A percentile compares a stretch with the other conserved stretches of the same genome.
Evolutionary conservation across 1,140 invertebrate species (phyloP).

Genomic region (Liolophura sinensis): DNA sequence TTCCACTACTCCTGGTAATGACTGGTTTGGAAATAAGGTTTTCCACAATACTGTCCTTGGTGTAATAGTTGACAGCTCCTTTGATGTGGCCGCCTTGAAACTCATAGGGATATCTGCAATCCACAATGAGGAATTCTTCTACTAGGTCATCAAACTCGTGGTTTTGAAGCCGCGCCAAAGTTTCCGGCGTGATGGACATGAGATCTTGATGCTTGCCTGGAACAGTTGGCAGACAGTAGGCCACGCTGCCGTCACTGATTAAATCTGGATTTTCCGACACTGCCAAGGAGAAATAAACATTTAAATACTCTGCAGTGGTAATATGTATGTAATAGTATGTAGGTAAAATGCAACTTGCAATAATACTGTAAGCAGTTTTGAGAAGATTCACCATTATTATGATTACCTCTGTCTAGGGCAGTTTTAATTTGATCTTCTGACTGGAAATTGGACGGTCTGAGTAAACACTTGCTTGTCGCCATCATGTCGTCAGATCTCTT

Average conservation of each 20-base stretch:
- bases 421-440: no score
- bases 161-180: conserved; percentile 52
- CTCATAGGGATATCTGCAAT: conserved; percentile 91
- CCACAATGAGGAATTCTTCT: conserved; percentile 55
- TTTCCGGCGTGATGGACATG: conserved; percentile 78
- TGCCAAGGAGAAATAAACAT: no score
- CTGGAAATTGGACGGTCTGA: no score
- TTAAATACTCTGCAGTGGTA: no score
- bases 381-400: no score
- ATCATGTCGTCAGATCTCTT: no score
- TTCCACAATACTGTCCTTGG: conserved; percentile 71
- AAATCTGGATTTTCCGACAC: conserved; percentile 1
- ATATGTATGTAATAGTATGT: no score
- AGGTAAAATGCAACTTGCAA: no score
- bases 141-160: conserved; percentile 45
- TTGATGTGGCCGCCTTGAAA: conserved; percentile 93
- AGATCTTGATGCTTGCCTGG: conserved; percentile 81
- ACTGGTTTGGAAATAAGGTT: conserved; percentile 65
- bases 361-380: no score
- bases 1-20: conserved; percentile 43
- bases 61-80: conserved; percentile 83
- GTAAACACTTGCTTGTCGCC: no score
- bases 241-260: conserved; percentile 76
- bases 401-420: no score
- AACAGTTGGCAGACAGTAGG: conserved; percentile 77